These are phyloP conservation scores for Coregonus sp. DNA, from an alignment of 2,797 vertebrate genomes.

Conservation along the genomic window DNA sequence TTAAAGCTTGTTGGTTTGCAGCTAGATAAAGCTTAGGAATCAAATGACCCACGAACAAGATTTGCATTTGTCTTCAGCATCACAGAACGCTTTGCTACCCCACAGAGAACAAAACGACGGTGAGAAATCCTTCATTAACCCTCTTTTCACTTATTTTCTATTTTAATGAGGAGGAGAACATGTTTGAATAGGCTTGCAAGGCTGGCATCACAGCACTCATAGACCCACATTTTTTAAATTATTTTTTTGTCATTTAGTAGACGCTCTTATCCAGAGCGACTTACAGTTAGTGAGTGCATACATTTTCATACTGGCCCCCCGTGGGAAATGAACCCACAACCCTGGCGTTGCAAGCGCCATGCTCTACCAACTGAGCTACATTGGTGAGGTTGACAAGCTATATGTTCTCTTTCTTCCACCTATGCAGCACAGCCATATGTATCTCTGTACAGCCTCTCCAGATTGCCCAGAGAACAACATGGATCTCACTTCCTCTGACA, in stretches of 20 bases:
- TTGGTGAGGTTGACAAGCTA: slow-evolving; percentile 59
- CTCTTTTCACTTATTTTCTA: too few relatives aligned
- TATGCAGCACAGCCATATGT: slow-evolving; percentile 8
- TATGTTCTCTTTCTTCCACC: slow-evolving; percentile 47
- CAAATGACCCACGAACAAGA: background rate
- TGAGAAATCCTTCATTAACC: background rate
- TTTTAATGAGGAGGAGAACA: background rate
- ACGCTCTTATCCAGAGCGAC: too few relatives aligned
- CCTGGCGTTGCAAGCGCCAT: too few relatives aligned
- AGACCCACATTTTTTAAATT: background rate
- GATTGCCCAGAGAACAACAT: slow-evolving; percentile 61
- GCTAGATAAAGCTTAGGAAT: background rate
- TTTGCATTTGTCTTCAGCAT: too few relatives aligned
- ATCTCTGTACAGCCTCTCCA: slow-evolving; percentile 40
- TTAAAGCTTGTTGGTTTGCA: too few relatives aligned
- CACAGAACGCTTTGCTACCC: background rate
- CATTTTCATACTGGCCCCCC: too few relatives aligned
- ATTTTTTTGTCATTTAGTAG: too few relatives aligned
- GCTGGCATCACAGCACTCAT: background rate
- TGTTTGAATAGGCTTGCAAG: background rate
- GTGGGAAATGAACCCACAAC: too few relatives aligned
- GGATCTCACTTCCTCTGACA: slow-evolving; percentile 32
- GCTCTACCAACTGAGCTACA: too few relatives aligned
- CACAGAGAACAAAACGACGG: too few relatives aligned
- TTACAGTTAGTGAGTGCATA: too few relatives aligned